Base-by-base conservation (phyloP, 2,888 invertebrate species). In the Lysandra coridon region DNA sequence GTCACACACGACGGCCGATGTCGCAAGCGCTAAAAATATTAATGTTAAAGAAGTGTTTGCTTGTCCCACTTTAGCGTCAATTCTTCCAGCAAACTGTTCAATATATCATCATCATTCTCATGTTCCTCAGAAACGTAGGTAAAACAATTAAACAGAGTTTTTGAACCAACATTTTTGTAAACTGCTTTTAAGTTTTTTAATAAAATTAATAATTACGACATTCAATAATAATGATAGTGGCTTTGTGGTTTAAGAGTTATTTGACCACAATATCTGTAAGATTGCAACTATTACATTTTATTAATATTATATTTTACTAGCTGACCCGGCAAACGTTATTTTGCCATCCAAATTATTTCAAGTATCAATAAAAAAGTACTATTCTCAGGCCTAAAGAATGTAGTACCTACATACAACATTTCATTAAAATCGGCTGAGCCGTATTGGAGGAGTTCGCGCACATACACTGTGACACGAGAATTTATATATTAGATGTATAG, bases 21-120 rank as follows among this genome's bases (percentile, higher is more conserved):
- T 76, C 76, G 76, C 76, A 76, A 76, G 53, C 53, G 76, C 76
- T 76, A 76, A 76, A 76, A 76, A 76, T 76, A 33, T 33, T 57
- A 75, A 75, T 75, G 49, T 53, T 49, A 73, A 74, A 37, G 53
- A 14, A 14, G 33, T 76, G 76, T 76, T 76, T 76, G 76, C 76
- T 76, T 76, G 76, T 76, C 76, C 76, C 33, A 76, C 57, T 76
- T 76, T 76, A 33, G 53, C 57, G 76, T 76, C 76, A 53, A 57
- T 33, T 76, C 76, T 53, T 30, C 33, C 33, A 57, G 53, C 33
- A 53, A 76, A 76, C 53, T 30, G 33, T 53, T 30, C 37, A 23
- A 76, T 57, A 57, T n/a, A 76, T 49, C 14, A 49, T 75, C 10
- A 53, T 23, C 49, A 12, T 49, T 10, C 49, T 4, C 10, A 23